A percentile compares a stretch with the other conserved stretches of the same genome.
phyloP scores from a whole-genome alignment of 53 echinoderm and acorn worm genomes.

The Echinarachnius parma region DNA sequence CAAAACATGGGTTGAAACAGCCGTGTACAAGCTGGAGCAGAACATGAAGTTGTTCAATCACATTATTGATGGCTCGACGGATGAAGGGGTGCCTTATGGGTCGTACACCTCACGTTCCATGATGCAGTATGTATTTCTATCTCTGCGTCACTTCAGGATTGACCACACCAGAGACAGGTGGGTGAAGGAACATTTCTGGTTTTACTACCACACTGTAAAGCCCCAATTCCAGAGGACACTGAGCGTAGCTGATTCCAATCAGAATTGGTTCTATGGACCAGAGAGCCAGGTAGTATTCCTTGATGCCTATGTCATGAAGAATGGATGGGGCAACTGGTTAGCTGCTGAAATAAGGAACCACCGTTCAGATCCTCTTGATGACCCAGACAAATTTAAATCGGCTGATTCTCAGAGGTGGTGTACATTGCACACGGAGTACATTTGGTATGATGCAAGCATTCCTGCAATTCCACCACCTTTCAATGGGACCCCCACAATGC shows the following conservation, averaged over 20 bases:
- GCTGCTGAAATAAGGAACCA: conserved; percentile 71
- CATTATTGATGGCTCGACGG: conserved; percentile 84
- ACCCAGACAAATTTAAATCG: conserved; percentile 50
- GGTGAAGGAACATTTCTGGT: conserved; percentile 82
- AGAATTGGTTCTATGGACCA: conserved; percentile 96
- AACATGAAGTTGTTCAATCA: conserved; percentile 85
- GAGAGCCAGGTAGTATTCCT: conserved; percentile 97
- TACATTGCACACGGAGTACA: conserved; percentile 89
- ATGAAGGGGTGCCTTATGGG: conserved; percentile 96
- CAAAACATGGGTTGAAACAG: conserved; percentile 55
- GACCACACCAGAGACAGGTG: conserved; percentile 84
- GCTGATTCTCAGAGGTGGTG: conserved; percentile 85
- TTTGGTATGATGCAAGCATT: conserved; percentile 87
- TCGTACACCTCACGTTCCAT: conserved; percentile 91
- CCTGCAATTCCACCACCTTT: conserved; percentile 54
- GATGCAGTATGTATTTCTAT: conserved; percentile 81
- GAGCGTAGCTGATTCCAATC: conserved; percentile 87
- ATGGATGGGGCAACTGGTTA: conserved; percentile 95
- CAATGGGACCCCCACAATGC: conserved; percentile 56
- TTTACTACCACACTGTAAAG: conserved; percentile 79
- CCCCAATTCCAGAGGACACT: conserved; percentile 86
- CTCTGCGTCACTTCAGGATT: conserved; percentile 78
- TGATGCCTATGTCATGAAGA: conserved; percentile 79
- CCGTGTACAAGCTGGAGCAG: conserved; percentile 64
- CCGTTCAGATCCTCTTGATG: conserved; percentile 39